Percentiles rank a stretch among this genome's conserved stretches.
Evolutionary conservation across 2,113 vertebrate species (phyloP).

Genomic region (Aptenodytes patagonicus): DNA sequence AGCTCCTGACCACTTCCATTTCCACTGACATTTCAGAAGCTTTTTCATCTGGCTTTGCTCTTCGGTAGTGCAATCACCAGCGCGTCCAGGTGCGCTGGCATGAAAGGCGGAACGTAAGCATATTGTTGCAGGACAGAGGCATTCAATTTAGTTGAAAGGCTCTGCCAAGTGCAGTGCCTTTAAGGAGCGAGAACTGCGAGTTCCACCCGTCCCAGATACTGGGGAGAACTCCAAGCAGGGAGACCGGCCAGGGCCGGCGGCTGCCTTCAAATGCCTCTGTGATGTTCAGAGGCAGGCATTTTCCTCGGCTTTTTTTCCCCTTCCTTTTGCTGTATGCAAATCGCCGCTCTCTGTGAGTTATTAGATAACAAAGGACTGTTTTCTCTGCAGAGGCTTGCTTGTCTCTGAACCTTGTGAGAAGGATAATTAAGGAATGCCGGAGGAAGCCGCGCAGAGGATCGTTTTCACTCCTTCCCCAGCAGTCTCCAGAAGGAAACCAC

Average conservation of each 20-base stretch:
- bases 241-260: not conserved
- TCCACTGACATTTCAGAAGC: not conserved
- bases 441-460: not conserved
- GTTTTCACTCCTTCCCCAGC: not conserved
- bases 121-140: not conserved
- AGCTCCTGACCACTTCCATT: not conserved
- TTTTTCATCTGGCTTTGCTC: not conserved
- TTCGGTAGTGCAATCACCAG: not conserved
- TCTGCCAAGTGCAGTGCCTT: not conserved
- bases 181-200: not conserved
- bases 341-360: not conserved
- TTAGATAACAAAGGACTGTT: conserved; percentile 39
- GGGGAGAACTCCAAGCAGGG: not conserved
- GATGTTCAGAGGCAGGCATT: not conserved
- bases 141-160: not conserved
- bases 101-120: not conserved
- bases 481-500: not conserved
- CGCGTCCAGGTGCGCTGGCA: not conserved
- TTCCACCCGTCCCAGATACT: not conserved
- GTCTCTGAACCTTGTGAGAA: not conserved
- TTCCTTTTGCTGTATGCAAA: not conserved
- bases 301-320: not conserved
- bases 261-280: not conserved
- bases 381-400: not conserved
- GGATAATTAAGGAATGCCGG: not conserved